Conservation (phyloP, 2,797 vertebrate species). For the Etheostoma nigrum region DNA sequence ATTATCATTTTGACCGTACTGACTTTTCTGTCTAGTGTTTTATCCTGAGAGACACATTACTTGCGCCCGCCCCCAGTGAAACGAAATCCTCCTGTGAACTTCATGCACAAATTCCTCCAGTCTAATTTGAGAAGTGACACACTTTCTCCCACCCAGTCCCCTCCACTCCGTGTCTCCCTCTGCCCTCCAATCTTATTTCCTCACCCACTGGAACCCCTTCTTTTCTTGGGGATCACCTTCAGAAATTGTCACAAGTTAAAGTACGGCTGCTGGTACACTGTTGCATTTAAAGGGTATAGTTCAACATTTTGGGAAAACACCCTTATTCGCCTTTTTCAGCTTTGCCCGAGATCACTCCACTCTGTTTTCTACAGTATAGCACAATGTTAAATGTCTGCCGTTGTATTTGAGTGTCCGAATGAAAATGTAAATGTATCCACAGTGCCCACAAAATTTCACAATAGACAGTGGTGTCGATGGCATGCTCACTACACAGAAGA, state of each 20-base stretch:
- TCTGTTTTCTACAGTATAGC: no score
- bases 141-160: conserved; percentile 56
- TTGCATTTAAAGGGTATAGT: not conserved
- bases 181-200: conserved; percentile 40
- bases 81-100: conserved; percentile 84
- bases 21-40: conserved; percentile 28
- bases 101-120: conserved; percentile 83
- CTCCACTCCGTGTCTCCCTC: conserved; percentile 42
- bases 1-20: not conserved
- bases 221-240: not conserved
- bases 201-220: conserved; percentile 18
- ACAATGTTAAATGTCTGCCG: no score
- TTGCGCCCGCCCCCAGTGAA: conserved; percentile 65
- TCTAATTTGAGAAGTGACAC: conserved; percentile 86
- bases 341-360: not conserved
- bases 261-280: not conserved
- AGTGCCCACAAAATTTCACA: no score
- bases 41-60: conserved; percentile 43
- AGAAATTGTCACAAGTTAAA: not conserved
- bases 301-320: not conserved
- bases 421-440: no score
- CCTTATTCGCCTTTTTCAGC: not conserved
- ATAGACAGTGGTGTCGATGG: not conserved
- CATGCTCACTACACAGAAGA: not conserved
- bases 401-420: no score